Base-by-base conservation (phyloP, 1,140 invertebrate genomes). In the Pararge aegeria region DNA sequence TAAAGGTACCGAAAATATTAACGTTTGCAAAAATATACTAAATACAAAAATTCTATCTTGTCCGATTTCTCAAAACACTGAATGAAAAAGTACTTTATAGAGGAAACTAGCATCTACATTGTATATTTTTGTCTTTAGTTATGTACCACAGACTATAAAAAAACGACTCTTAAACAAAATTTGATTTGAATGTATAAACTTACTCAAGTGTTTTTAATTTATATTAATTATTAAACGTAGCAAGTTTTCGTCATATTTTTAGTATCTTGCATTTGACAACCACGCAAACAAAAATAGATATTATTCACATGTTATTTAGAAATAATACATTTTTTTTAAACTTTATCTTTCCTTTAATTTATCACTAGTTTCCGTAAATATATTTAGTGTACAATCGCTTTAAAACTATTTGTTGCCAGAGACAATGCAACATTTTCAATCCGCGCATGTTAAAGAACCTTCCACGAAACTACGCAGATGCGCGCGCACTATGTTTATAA, bases 401-500 rank as follows among this genome's bases (percentile, higher is more conserved):
- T 3, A 18, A 42, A 1, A 1, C 5, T 1, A 5, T 18, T 6
- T 18, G 7, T 16, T 18, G 38, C 30, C 30, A 34, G 10, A 34
- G 30, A 34, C 10, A 34, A 1, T 34, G 3, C 30, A 55, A 12
- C 15, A 20, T 4, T 24, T 30, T 27, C 18, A 20, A 55, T 19
- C 24, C 55, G 37, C 34, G 34, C 21, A 59, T 51, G 24, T 46
- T 61, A 75, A 78, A 75, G 64, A 51, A 69, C 73, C 64, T 58
- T 55, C n/a, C 24, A 7, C 12, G 37, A 7, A 51, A 29, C 44
- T 54, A 30, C 46, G 30, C n/a, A 61, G 30, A 46, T 75, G 73
- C 73, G 78, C 78, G 75, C 78, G 78, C 78, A 80, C 37, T 49
- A 34, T 78, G 69, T 80, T 76, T 80, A 66, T 76, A 78, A 78